Base-by-base conservation (phyloP, 2,888 invertebrate species). In the Nymphalis polychloros region DNA sequence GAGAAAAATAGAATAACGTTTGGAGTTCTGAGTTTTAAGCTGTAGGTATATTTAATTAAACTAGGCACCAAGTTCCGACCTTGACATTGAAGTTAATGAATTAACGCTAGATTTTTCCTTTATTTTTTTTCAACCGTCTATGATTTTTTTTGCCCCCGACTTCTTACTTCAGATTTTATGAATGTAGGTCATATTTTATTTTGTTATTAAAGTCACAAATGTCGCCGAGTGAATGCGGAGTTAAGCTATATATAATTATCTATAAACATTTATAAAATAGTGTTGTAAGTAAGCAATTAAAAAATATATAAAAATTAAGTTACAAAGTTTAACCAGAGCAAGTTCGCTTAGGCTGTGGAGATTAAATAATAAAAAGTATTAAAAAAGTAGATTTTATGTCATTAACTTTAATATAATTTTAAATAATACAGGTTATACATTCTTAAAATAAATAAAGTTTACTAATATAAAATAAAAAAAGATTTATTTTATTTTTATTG, bases 131-230 rank as follows among this genome's bases (percentile, higher is more conserved):
- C 35, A 47, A 31, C 59, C 17, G 13, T 23, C 41, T 31, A 16
- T 53, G 53, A 60, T 66, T 63, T 60, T 23, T 66, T 60, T 35
- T 19, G 35, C 50, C 8, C 19, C n/a, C 47, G 59, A 55, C 31
- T 60, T 67, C 46, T 20, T 52, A 53, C 41, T 41, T 63, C 60
- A 59, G 17, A 55, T 53, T 49, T 60, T 47, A 59, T 59, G 41
- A 63, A 66, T 66, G 59, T 66, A 60, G 63, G 66, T 69, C 63
- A 66, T 53, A 48, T 63, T 69, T 60, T 67, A 60, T 60, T 20
- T 69, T 67, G 35, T 55, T 10, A 65, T 69, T 69, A 52, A 63
- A 19, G 48, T 55, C 19, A 31, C 47, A n/a, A 55, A 61, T 48
- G 27, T 61, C 41, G 23, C 17, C 20, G 23, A 17, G 53, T 7